These are phyloP conservation scores for Linurgus olivaceus DNA, from an alignment of 2,797 vertebrate genomes.

Conservation along the genomic window DNA sequence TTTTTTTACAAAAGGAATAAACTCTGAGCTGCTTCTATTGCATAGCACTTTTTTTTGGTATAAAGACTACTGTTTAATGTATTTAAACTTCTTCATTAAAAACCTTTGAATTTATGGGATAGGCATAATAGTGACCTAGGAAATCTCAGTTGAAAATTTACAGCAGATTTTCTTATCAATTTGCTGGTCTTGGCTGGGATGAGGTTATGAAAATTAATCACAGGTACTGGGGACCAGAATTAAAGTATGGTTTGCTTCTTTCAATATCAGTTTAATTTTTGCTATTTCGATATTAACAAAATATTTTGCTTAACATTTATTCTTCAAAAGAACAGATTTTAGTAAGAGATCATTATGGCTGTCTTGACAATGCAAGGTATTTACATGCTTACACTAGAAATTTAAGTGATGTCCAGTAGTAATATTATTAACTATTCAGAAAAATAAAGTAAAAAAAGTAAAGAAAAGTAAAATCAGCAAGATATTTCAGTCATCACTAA, in stretches of 20 bases:
- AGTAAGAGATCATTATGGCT: not conserved
- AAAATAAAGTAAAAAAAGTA: not conserved
- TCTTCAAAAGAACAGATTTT: not conserved
- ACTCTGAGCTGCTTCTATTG: not conserved
- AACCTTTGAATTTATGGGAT: not conserved
- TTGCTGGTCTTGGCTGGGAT: not conserved
- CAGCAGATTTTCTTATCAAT: not conserved
- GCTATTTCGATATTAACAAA: not conserved
- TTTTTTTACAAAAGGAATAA: conserved; percentile 12
- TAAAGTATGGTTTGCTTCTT: not conserved
- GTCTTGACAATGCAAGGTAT: not conserved
- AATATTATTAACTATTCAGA: not conserved
- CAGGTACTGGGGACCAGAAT: not conserved
- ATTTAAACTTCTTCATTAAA: not conserved
- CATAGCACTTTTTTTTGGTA: not conserved
- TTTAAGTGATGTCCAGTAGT: not conserved
- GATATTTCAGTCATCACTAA: not conserved
- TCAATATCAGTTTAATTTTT: not conserved
- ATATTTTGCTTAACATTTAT: not conserved
- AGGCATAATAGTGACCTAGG: not conserved
- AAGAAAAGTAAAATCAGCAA: not conserved
- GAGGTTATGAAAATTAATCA: not conserved
- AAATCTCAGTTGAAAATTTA: not conserved
- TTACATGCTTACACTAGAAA: not conserved
- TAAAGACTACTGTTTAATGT: not conserved